These are phyloP conservation scores for Netelia virgata DNA, from an alignment of 2,888 invertebrate genomes.

Conservation along the genomic window DNA sequence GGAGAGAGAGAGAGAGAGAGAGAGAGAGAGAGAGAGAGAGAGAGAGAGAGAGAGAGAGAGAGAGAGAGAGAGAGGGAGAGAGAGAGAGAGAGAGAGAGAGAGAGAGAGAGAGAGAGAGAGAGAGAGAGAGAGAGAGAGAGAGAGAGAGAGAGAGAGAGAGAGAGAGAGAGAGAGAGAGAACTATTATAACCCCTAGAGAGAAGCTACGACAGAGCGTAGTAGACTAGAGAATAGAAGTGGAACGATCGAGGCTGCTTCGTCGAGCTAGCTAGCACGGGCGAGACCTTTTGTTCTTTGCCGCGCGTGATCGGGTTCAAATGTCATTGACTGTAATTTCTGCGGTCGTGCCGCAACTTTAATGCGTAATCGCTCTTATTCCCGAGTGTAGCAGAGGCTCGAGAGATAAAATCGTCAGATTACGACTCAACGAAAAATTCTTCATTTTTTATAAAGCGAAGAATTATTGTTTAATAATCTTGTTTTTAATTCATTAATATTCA, in stretches of 20 bases:
- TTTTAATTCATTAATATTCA: too few relatives aligned
- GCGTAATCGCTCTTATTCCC: constrained; percentile 60
- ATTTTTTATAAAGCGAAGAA: background rate
- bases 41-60: background rate
- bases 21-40: background rate
- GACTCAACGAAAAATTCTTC: background rate
- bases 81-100: constrained; percentile 3
- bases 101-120: constrained; percentile 18
- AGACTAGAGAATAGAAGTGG: constrained; percentile 39
- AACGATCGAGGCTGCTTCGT: constrained; percentile 35
- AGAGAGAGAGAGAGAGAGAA: background rate
- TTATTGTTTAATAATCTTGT: too few relatives aligned
- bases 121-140: constrained; percentile 2
- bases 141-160: background rate
- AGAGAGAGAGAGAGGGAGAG: background rate
- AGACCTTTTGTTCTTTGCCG: constrained; percentile 61
- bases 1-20: background rate
- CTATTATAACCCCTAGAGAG: background rate
- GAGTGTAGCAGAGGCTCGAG: background rate
- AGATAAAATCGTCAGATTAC: background rate
- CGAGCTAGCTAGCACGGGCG: constrained; percentile 11
- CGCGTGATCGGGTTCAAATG: constrained; percentile 69
- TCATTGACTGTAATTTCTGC: constrained; percentile 64
- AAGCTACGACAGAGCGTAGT: background rate
- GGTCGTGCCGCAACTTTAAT: constrained; percentile 60